Evolutionary conservation across 2,113 vertebrate species (phyloP), one percentile per base, ranked within the genome.

Genomic region (Anoplopoma fimbria): DNA sequence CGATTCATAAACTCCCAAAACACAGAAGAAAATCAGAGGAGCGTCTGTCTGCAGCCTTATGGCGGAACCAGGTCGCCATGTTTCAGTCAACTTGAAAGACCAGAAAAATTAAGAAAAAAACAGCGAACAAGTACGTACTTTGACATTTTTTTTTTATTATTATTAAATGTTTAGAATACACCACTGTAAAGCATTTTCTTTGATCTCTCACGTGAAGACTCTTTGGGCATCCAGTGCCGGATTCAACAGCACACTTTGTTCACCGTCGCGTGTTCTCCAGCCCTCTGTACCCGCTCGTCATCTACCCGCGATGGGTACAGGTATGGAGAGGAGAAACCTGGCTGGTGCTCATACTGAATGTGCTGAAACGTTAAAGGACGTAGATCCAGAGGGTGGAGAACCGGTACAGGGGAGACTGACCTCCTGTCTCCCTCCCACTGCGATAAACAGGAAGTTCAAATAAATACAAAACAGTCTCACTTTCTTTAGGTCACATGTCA

Each of bases 141-240:
- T 10, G 55, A 86, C 63, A 79, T 69, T 42, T 73, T 79, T 91
- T 92, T n/a, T 25, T 58, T 85, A 90, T 93, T 93, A 67, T 58
- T 85, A 92, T 93, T 93, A 65, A 89, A 57, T 33, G 69, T 88
- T 89, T 77, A 87, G 84, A 90, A 90, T 70, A 92, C 85, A 91
- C 84, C 83, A 77, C 63, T 25, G 68, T 89, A 83, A 88, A 92
- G 80, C 80, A 84, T 89, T 82, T 87, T n/a, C n/a, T n/a, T 73
- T 42, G 65, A 89, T 81, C 83, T 80, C 72, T 87, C 36, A 67
- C 82, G 81, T 77, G 74, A 83, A 81, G 78, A 85, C 69, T 88
- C 88, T 93, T 92, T 90, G 89, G 89, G 79, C 74, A 85, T 83
- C 77, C 79, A 76, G 88, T 63, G 84, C 82, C 73, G 36, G 69